Base-by-base conservation (phyloP, 2,113 vertebrate genomes). In the Gila orcuttii region DNA sequence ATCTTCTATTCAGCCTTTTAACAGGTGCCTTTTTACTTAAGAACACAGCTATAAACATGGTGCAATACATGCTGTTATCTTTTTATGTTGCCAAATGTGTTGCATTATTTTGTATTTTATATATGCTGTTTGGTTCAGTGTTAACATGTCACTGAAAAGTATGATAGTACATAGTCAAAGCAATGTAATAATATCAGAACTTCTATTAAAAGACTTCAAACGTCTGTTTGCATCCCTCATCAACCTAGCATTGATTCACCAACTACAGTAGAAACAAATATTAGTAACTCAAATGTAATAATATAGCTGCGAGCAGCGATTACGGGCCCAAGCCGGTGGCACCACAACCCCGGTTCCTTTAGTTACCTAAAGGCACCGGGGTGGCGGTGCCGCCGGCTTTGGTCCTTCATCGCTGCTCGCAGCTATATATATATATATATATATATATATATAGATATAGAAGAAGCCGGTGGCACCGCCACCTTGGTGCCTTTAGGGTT, bases 11-110 rank as follows among this genome's bases (percentile, higher is more conserved):
- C 15, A 80, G 59, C 39, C 59, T 80, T 64, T 64, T 17, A 64
- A 21, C 15, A 28, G 57, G 74, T 85, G 84, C 84, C 75, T 85
- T 79, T 76, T 47, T 28, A 25, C 15, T 81, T 42, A 79, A 57
- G 23, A 74, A 78, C 60, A 78, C 21, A 4, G 31, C 21, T 55
- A 31, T 19, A 78, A 55, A 66, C 6, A 25, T 1, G 21, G 42
- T 55, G 45, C 12, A 84, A 36, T 68, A 36, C 3, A 36, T 50
- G 52, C 28, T 0, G 60, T 60, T 55, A 2, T 69, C 42, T 75
- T 36, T 62, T 69, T 45, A 73, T 60, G 50, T 85, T 80, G 64
- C 73, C 73, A 66, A 31, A 59, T 45, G 28, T 21, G 45, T 52
- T 45, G 33, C n/a, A 31, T 39, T 79, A 19, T 79, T 79, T 62